phyloP scores from a whole-genome alignment of 1,140 invertebrate species.

The Drepana arcuata region DNA sequence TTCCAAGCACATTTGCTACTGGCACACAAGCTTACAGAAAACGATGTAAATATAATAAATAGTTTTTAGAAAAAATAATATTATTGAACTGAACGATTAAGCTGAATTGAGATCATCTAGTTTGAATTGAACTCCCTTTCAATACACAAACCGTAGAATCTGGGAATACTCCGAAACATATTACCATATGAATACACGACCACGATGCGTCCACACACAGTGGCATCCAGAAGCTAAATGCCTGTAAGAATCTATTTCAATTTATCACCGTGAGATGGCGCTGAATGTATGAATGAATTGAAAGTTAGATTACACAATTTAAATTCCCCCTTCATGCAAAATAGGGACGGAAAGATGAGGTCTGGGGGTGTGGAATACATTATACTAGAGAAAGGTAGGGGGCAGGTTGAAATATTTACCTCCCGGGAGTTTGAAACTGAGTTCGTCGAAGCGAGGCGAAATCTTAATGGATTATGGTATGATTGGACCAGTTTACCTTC shows the following conservation, averaged over 20 bases:
- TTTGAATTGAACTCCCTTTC: too few relatives aligned
- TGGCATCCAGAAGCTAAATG: conserved; percentile 35
- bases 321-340: conserved; percentile 71
- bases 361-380: conserved; percentile 58
- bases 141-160: too few relatives aligned
- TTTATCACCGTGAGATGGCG: conserved; percentile 68
- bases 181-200: conserved; percentile 18
- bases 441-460: conserved; percentile 53
- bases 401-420: conserved; percentile 63
- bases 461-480: conserved; percentile 68
- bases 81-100: too few relatives aligned
- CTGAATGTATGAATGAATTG: conserved; percentile 71
- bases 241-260: conserved; percentile 58
- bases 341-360: conserved; percentile 67
- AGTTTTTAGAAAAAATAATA: too few relatives aligned
- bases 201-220: conserved; percentile 12
- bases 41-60: too few relatives aligned
- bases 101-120: too few relatives aligned
- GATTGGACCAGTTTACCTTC: conserved; percentile 57
- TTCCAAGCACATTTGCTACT: too few relatives aligned
- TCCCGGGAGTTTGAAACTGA: conserved; percentile 61
- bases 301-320: conserved; percentile 72
- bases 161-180: too few relatives aligned
- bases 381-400: conserved; percentile 36
- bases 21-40: too few relatives aligned